Conservation (phyloP, 2,888 invertebrate genomes). For the Autographa gamma region DNA sequence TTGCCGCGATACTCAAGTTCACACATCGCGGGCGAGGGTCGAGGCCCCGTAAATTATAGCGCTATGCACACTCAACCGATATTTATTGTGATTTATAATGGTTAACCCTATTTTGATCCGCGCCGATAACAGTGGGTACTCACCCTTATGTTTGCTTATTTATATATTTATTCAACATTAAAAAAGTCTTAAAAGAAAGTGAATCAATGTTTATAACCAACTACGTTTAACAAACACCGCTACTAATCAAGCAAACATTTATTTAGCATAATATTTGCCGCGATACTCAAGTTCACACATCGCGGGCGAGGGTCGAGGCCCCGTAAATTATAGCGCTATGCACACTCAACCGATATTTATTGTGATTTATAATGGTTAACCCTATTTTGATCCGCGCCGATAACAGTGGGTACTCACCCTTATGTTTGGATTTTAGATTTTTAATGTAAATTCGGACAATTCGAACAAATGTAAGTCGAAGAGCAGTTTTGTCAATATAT, state of each 20-base stretch:
- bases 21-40: conserved; percentile 68
- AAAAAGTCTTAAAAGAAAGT: no score
- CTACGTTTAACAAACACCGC: conserved; percentile 25
- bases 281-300: conserved; percentile 58
- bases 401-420: conserved; percentile 56
- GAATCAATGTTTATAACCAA: not conserved
- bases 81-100: conserved; percentile 80
- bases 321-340: conserved; percentile 77
- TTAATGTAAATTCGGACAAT: conserved; percentile 28
- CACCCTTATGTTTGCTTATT: conserved; percentile 55
- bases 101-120: conserved; percentile 67
- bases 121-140: conserved; percentile 54
- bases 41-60: conserved; percentile 83
- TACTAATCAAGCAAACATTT: conserved; percentile 48
- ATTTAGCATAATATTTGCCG: conserved; percentile 57
- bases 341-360: conserved; percentile 73
- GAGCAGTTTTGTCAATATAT: no score
- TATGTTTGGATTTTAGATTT: conserved; percentile 55
- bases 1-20: conserved; percentile 54
- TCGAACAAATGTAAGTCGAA: no score
- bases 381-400: conserved; percentile 61
- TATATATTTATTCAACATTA: no score
- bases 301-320: conserved; percentile 76
- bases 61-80: conserved; percentile 68
- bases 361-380: conserved; percentile 78